A percentile compares a stretch with the other conserved stretches of the same genome.
Evolutionary conservation across 2,797 vertebrate species (phyloP).

Genomic region (Ctenopoma multispine): DNA sequence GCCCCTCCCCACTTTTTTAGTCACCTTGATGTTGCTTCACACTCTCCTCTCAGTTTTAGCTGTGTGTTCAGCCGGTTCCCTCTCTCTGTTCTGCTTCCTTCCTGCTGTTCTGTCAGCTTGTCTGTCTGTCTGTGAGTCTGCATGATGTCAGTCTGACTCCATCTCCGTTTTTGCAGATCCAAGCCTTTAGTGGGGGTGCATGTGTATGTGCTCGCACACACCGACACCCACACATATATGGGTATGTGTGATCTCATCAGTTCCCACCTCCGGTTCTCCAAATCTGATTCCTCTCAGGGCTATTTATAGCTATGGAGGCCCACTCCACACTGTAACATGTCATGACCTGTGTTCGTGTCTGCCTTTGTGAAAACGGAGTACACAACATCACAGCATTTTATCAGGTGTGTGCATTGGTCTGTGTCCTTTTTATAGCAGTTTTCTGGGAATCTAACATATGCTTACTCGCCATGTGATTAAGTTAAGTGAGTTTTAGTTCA

Average conservation of each 20-base stretch:
- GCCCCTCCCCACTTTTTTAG: conserved; percentile 17
- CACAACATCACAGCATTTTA: conserved; percentile 42
- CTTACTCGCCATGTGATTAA: background rate
- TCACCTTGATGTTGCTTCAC: conserved; percentile 42
- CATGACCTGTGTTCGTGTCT: conserved; percentile 67
- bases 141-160: conserved; percentile 72
- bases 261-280: conserved; percentile 76
- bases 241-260: conserved; percentile 79
- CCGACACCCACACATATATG: conserved; percentile 22
- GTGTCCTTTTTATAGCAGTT: conserved; percentile 5
- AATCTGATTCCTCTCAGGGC: conserved; percentile 77
- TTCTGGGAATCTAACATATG: conserved; percentile 27
- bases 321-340: conserved; percentile 62
- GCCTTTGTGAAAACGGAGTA: conserved; percentile 42
- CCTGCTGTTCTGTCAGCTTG: conserved; percentile 56
- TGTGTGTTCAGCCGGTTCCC: conserved; percentile 41
- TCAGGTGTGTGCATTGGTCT: conserved; percentile 33
- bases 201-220: background rate
- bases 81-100: conserved; percentile 30
- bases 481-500: conserved; percentile 5
- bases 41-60: conserved; percentile 26
- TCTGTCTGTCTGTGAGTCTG: conserved; percentile 62
- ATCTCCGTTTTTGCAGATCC: conserved; percentile 51
- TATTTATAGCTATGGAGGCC: conserved; percentile 77
- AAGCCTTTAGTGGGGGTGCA: conserved; percentile 32